Evolutionary conservation across 2,797 vertebrate species (phyloP), one percentile per base, ranked within the genome.

Genomic region (Mormyrops attenuatus): DNA sequence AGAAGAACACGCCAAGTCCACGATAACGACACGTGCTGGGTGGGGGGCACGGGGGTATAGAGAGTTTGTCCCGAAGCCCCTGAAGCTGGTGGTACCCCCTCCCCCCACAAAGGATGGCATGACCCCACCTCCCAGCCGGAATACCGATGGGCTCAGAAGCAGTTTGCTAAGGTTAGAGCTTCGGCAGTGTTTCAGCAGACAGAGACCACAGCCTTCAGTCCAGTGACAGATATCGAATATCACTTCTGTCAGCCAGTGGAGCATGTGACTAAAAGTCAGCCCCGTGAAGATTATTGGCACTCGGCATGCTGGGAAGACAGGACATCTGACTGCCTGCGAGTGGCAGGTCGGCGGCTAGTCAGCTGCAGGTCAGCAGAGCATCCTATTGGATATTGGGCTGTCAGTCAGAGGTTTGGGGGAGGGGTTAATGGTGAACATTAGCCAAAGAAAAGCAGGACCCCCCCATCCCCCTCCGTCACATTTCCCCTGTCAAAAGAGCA

Each of bases 161-260:
- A 17, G 9, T 38, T 30, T 20, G 49, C 41, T 85, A 22, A 44
- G 8, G 6, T 20, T n/a, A n/a, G 20, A 9, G 3, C 4, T 50
- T 47, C n/a, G 26, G 5, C 44, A 30, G 5, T 55, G 49, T 53
- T 52, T 87, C 52, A 26, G 47, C 9, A 57, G 85, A 86, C 30
- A 9, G 26, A 22, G n/a, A 13, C 26, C 34, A 44, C 26, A 34
- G 34, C 7, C 57, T 49, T 47, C 53, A 26, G 38, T 34, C 34
- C 87, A 3, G 57, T 49, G 20, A 87, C 85, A 88, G 87, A 88
- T 88, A 66, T 63, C 20, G 20, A 63, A 88, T 88, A 47, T 63
- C 38, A 44, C 15, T 63, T 41, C 87, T 47, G 41, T 38, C 22
- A 26, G 87, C 17, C 15, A 66, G 85, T 38, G 34, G 5, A 87